Evolutionary conservation across 1,140 invertebrate genomes (phyloP), one percentile per base, ranked within the genome.

Genomic region (Ceratosolen fusciceps): DNA sequence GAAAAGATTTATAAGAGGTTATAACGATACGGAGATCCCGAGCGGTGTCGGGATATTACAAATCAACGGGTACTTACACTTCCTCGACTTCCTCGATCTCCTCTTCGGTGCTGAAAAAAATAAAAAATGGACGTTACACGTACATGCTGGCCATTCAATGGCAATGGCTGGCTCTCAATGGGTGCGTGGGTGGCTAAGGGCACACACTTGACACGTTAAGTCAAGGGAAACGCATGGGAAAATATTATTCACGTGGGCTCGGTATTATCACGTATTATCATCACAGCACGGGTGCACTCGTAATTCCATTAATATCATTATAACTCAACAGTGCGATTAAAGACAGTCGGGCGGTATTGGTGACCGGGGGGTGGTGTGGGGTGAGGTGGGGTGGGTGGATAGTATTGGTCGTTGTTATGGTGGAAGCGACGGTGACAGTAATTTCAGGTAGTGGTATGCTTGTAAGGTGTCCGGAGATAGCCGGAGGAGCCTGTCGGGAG

Each of bases 81-180:
- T 89, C 88, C 74, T 88, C 87, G 83, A 88, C 88, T 83, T 89
- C 88, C 88, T 88, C 88, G 82, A 88, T 86, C 84, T 89, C 88
- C 86, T 89, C 88, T 83, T 89, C 88, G 83, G 83, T 86, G 85
- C 88, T 89, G 86, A 71, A 87, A 88, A n/a, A n/a, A 86, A 84
- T 49, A 85, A 86, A 86, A 86, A 88, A 58, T 74, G 82, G 12
- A 73, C 31, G 24, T 78, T 24, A 60, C 14, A 73, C 29, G 24
- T 12, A 37, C 60, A 60, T 77, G 68, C 76, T 60, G 68, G 74
- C 16, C n/a, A 34, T 49, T 2, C 12, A 9, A 43, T 43, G n/a
- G n/a, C 9, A 67, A 67, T 43, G 39, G 26, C 12, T 62, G 0
- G 9, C 12, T 19, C 14, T 37, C 43, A n/a, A 47, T 19, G 21